phyloP scores from a whole-genome alignment of 1,140 invertebrate genomes.

The Ips nitidus region DNA sequence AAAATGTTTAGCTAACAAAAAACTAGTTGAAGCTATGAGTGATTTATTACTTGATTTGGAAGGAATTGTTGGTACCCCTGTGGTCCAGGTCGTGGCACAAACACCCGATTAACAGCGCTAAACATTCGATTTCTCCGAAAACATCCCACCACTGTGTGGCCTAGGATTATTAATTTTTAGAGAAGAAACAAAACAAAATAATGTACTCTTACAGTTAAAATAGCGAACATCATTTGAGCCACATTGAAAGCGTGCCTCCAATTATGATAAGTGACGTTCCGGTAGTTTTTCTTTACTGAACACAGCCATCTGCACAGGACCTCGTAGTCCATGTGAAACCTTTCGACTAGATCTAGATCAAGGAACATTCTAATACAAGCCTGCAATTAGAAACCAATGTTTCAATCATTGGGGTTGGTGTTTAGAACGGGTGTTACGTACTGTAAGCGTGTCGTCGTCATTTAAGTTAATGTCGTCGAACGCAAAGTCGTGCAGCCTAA shows the following conservation, averaged over 20 bases:
- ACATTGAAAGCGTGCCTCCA: conserved; percentile 97
- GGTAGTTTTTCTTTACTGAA: conserved; percentile 95
- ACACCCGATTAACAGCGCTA: conserved; percentile 93
- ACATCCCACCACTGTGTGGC: conserved; percentile 90
- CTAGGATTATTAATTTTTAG: conserved; percentile 55
- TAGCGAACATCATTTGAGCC: conserved; percentile 95
- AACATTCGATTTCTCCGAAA: conserved; percentile 87
- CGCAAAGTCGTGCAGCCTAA: conserved; percentile 79
- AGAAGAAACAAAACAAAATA: conserved; percentile 2
- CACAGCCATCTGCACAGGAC: conserved; percentile 88
- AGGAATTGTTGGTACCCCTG: conserved; percentile 95
- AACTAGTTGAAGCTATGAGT: background rate
- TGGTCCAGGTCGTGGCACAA: conserved; percentile 97
- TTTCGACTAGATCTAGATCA: conserved; percentile 85
- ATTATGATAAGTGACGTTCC: conserved; percentile 95
- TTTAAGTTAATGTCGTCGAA: conserved; percentile 85
- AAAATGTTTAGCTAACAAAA: background rate
- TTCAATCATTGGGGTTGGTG: background rate
- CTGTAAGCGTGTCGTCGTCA: conserved; percentile 82
- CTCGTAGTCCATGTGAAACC: conserved; percentile 88
- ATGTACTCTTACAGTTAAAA: conserved; percentile 72
- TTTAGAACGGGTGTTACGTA: conserved; percentile 44
- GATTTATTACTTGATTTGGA: conserved; percentile 85
- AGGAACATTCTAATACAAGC: conserved; percentile 90
- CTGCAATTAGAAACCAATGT: conserved; percentile 49